Conservation (phyloP, 1,140 invertebrate species). For the Drosophila tsacasi region DNA sequence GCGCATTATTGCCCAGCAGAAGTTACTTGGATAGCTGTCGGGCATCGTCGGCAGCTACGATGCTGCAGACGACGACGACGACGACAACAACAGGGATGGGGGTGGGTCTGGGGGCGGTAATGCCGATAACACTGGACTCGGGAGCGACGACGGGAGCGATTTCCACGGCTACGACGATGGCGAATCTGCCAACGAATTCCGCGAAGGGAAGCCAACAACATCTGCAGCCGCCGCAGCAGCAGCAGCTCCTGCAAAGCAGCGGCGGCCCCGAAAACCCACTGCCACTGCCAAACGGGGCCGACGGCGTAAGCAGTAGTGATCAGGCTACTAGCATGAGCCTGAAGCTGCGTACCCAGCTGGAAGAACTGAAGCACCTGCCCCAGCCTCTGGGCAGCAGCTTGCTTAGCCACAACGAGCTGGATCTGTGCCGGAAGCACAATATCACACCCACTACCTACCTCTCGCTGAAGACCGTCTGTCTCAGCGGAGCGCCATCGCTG, state of each 20-base stretch:
- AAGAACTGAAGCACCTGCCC: conserved; percentile 71
- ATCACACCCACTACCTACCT: conserved; percentile 87
- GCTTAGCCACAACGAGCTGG: conserved; percentile 85
- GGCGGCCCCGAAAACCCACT: conserved; percentile 39
- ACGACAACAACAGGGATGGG: conserved; percentile 36
- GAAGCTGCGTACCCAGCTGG: conserved; percentile 75
- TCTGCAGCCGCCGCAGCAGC: conserved; percentile 59
- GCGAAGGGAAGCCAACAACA: conserved; percentile 66
- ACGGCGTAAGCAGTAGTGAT: conserved; percentile 41
- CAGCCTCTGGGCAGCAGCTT: conserved; percentile 79
- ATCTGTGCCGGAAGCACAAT: conserved; percentile 86
- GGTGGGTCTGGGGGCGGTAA: conserved; percentile 32
- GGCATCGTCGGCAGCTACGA: conserved; percentile 85
- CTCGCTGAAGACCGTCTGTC: conserved; percentile 86
- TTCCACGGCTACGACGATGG: conserved; percentile 79
- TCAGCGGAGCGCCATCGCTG: conserved; percentile 79
- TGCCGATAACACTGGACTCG: conserved; percentile 54
- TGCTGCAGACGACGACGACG: conserved; percentile 68
- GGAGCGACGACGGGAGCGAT: conserved; percentile 69
- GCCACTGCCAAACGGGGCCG: conserved; percentile 46
- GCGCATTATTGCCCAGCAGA: conserved; percentile 86
- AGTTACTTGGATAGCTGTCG: conserved; percentile 88
- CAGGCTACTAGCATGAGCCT: conserved; percentile 53
- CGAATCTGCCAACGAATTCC: conserved; percentile 69
- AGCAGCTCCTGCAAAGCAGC: conserved; percentile 40